Conservation (phyloP, 2,888 invertebrate genomes). For the Drosophila emarginata region DNA sequence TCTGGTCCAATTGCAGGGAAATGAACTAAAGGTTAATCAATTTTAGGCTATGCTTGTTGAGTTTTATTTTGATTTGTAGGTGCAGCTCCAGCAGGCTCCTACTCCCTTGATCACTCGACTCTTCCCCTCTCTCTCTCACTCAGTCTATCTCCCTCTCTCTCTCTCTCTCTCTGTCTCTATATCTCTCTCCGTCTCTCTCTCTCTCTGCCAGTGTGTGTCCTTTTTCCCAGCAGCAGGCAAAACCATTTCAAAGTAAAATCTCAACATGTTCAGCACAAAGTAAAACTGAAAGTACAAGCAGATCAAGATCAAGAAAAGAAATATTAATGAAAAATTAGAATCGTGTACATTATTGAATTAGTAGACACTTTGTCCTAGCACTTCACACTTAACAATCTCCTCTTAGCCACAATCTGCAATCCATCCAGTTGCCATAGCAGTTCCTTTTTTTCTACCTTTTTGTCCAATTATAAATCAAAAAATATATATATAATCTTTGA, state of each 20-base stretch:
- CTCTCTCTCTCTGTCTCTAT: conserved; percentile 12
- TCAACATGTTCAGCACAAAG: conserved; percentile 72
- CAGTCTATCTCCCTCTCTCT: neutral
- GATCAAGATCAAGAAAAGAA: conserved; percentile 18
- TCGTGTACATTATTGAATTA: conserved; percentile 3
- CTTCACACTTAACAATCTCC: neutral
- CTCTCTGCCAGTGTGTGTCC: conserved; percentile 12
- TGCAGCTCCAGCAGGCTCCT: conserved; percentile 49
- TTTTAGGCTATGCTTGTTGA: conserved; percentile 82
- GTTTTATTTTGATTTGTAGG: conserved; percentile 81
- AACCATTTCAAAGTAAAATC: conserved; percentile 79
- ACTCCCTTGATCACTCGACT: conserved; percentile 9
- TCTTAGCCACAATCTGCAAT: neutral
- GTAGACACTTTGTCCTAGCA: conserved; percentile 8
- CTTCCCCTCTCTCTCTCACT: neutral
- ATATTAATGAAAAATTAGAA: neutral
- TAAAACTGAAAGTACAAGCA: conserved; percentile 60
- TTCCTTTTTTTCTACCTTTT: too few species aligned
- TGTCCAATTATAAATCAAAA: neutral
- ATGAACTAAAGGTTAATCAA: conserved; percentile 82
- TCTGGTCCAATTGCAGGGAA: conserved; percentile 82
- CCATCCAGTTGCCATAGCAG: neutral
- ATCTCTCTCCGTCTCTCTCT: conserved; percentile 16
- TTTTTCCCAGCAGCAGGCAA: conserved; percentile 47
- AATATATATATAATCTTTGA: too few species aligned